Percentiles rank a stretch among this genome's conserved stretches.
phyloP scores from a whole-genome alignment of 2,113 vertebrate species.

The Sander lucioperca region DNA sequence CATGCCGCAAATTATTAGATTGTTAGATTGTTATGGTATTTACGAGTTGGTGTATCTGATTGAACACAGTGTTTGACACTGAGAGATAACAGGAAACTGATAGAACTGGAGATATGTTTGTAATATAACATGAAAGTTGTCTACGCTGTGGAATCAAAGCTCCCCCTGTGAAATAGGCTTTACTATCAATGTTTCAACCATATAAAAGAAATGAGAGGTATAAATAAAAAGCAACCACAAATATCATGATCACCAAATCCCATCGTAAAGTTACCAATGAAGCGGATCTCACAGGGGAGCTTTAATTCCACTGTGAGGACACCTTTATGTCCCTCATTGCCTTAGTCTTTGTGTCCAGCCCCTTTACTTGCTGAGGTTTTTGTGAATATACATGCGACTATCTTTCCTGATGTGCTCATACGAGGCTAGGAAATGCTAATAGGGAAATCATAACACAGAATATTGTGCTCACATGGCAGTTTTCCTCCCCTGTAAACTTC shows the following conservation, averaged over 20 bases:
- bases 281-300: not conserved
- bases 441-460: conserved; percentile 31
- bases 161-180: conserved; percentile 11
- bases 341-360: not conserved
- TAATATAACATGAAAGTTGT: not conserved
- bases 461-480: conserved; percentile 6
- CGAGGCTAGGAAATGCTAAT: conserved; percentile 23
- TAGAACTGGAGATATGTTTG: not conserved
- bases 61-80: not conserved
- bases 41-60: conserved; percentile 8
- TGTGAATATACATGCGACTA: not conserved
- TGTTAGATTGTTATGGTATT: not conserved
- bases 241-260: not conserved
- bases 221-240: not conserved
- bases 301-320: not conserved
- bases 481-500: not conserved
- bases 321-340: not conserved
- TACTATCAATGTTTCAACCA: not conserved
- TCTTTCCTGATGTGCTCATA: conserved; percentile 13
- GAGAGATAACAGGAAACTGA: conserved; percentile 21
- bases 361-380: not conserved
- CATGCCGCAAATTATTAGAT: not conserved
- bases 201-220: not conserved
- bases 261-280: not conserved
- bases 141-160: not conserved